Evolutionary conservation across 37 sponge, comb jelly and placozoan genomes (phyloP).

Genomic region (Aplysina aerophoba): DNA sequence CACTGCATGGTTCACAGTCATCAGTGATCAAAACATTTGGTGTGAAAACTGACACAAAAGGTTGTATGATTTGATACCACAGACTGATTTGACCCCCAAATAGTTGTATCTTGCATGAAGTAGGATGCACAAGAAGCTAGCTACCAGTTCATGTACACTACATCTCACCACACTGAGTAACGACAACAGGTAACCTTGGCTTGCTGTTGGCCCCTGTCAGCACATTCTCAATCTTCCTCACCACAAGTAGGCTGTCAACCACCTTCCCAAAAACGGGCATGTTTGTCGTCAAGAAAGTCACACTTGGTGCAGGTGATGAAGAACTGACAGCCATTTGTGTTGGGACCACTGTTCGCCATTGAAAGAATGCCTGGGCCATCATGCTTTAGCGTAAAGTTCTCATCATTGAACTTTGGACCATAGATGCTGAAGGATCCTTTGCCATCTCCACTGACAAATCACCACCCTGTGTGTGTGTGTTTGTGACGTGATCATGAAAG

Average conservation of each 20-base stretch:
- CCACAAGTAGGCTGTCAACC: conserved; percentile 89
- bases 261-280: conserved; percentile 97
- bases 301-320: conserved; percentile 97
- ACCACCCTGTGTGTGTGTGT: conserved; percentile 66
- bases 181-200: conserved; percentile 90
- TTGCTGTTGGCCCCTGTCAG: conserved; percentile 91
- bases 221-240: conserved; percentile 98
- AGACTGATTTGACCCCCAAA: too few species aligned
- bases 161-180: conserved; percentile 98
- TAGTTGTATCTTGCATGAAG: too few species aligned
- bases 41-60: too few species aligned
- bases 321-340: conserved; percentile 98
- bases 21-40: too few species aligned
- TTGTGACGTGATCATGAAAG: too few species aligned
- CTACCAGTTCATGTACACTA: too few species aligned
- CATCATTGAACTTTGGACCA: conserved; percentile 84
- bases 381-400: conserved; percentile 90
- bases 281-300: conserved; percentile 94
- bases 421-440: conserved; percentile 91
- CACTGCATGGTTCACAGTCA: too few species aligned
- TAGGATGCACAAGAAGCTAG: too few species aligned
- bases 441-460: conserved; percentile 96
- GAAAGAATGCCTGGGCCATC: conserved; percentile 90
- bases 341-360: conserved; percentile 97
- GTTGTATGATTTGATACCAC: too few species aligned